These are phyloP conservation scores for Athalia circularis DNA, from an alignment of 2,888 invertebrate species.

Conservation along the genomic window DNA sequence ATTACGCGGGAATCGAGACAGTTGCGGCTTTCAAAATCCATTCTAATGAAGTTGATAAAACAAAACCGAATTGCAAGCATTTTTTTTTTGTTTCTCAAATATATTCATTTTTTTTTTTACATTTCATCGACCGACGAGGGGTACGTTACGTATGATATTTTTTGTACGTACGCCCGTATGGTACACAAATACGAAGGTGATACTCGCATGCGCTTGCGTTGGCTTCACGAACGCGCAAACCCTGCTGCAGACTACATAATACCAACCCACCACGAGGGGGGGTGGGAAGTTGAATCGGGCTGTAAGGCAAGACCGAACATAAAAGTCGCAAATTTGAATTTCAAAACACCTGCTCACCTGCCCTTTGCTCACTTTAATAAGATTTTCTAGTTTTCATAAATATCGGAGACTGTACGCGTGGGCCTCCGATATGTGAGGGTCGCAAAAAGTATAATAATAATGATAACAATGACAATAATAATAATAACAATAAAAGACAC, in stretches of 20 bases:
- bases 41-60: constrained; percentile 20
- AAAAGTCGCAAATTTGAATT: constrained; percentile 41
- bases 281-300: constrained; percentile 32
- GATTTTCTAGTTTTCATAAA: constrained; percentile 37
- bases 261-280: constrained; percentile 11
- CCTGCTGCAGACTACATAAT: neutral
- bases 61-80: neutral
- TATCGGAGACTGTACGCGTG: constrained; percentile 9
- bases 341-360: constrained; percentile 40
- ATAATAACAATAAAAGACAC: neutral
- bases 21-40: neutral
- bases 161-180: too few relatives aligned
- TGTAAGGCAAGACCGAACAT: constrained; percentile 13
- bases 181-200: too few relatives aligned
- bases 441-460: neutral
- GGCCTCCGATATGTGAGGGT: neutral
- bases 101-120: too few relatives aligned
- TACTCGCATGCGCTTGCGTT: neutral
- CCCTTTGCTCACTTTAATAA: constrained; percentile 41
- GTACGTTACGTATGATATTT: neutral
- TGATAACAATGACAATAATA: too few relatives aligned
- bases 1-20: too few relatives aligned
- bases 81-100: too few relatives aligned
- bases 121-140: neutral
- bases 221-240: neutral